Conservation (phyloP, 2,888 invertebrate genomes). For the Meteorus cinctellus region DNA sequence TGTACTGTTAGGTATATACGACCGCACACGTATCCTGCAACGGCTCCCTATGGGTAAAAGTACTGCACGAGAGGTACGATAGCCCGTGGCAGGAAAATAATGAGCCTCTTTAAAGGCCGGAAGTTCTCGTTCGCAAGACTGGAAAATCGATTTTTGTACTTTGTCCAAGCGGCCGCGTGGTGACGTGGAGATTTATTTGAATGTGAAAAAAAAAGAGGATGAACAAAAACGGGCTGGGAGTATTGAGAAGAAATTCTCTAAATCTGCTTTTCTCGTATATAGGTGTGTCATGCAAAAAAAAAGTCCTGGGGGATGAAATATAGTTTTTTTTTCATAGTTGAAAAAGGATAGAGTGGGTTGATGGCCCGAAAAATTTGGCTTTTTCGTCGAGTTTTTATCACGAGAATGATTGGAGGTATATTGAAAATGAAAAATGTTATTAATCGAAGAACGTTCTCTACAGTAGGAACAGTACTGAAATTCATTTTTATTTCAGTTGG, state of each 20-base stretch:
- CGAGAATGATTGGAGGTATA: too few species aligned
- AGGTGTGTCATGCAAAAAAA: too few species aligned
- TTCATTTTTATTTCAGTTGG: too few species aligned
- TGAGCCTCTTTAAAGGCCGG: constrained; percentile 68
- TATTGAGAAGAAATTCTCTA: background rate
- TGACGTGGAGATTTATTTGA: constrained; percentile 53
- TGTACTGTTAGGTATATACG: constrained; percentile 25
- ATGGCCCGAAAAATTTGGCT: too few species aligned
- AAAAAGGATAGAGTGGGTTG: too few species aligned
- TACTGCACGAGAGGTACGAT: constrained; percentile 35
- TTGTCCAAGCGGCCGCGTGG: constrained; percentile 49
- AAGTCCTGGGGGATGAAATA: too few species aligned
- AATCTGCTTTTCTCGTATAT: constrained; percentile 11
- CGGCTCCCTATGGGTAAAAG: too few species aligned
- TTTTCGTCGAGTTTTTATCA: too few species aligned
- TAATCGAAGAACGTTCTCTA: too few species aligned
- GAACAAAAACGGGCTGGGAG: background rate
- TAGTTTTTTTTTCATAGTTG: too few species aligned
- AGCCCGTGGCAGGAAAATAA: constrained; percentile 64
- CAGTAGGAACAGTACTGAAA: too few species aligned
- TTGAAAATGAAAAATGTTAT: too few species aligned
- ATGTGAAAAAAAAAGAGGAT: constrained; percentile 34
- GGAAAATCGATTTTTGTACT: constrained; percentile 65
- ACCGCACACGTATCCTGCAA: constrained; percentile 31
- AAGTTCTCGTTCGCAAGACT: constrained; percentile 58